A percentile compares a stretch with the other conserved stretches of the same genome.
Conservation (phyloP, 1,140 invertebrate genomes). For the Zaprionus ghesquierei region DNA sequence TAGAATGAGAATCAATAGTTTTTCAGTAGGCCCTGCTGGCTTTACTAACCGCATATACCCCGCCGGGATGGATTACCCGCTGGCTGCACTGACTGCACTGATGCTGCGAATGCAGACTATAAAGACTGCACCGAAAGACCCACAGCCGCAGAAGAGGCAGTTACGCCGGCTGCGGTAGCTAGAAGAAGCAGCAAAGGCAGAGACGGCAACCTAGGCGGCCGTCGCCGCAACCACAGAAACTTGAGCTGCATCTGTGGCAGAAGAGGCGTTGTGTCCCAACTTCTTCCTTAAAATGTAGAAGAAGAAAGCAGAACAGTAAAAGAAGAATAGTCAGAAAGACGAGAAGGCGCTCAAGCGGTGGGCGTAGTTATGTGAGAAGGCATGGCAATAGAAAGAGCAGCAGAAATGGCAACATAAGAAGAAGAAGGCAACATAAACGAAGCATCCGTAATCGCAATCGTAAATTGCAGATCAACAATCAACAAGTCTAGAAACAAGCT, state of each 20-base stretch:
- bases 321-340: neutral
- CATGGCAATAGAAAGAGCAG: neutral
- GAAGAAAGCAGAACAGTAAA: neutral
- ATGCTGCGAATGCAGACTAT: neutral
- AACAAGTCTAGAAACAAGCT: neutral
- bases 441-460: neutral
- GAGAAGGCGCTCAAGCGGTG: neutral
- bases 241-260: neutral
- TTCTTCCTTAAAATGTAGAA: neutral
- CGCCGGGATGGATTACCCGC: neutral
- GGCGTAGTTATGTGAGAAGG: neutral
- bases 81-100: conserved; percentile 17
- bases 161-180: too few relatives aligned
- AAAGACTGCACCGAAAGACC: conserved; percentile 9
- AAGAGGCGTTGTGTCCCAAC: neutral
- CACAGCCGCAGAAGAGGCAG: neutral
- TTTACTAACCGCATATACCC: neutral
- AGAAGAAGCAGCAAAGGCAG: neutral
- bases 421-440: neutral
- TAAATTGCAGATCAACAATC: too few relatives aligned
- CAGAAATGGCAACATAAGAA: too few relatives aligned
- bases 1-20: conserved; percentile 13
- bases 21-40: conserved; percentile 3
- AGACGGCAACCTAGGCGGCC: neutral
- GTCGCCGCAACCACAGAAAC: neutral